phyloP scores from a whole-genome alignment of 2,113 vertebrate species.

The Balaeniceps rex region DNA sequence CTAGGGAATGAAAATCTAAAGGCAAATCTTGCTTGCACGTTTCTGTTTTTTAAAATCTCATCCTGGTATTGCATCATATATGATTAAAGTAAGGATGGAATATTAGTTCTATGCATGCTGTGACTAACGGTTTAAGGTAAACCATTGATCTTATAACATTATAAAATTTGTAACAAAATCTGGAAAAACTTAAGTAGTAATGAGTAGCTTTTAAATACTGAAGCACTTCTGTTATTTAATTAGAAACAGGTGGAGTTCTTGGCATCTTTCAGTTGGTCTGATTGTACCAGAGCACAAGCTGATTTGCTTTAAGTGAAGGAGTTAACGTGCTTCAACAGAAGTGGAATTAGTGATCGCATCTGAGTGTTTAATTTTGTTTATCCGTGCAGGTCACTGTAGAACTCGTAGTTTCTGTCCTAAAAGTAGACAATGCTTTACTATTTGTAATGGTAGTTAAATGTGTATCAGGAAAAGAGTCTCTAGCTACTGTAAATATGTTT shows the following conservation, averaged over 20 bases:
- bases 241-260: conserved; percentile 69
- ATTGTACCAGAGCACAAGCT: conserved; percentile 13
- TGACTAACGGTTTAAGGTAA: conserved; percentile 63
- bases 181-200: conserved; percentile 58
- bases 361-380: background rate
- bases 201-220: conserved; percentile 55
- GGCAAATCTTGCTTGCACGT: background rate
- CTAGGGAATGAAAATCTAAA: background rate
- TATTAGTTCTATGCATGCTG: background rate
- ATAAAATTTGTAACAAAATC: conserved; percentile 53
- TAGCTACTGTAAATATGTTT: background rate
- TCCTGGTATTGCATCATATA: background rate
- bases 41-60: background rate
- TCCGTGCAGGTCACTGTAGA: background rate
- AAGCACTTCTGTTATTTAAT: conserved; percentile 58
- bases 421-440: background rate
- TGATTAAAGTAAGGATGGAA: background rate
- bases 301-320: conserved; percentile 21
- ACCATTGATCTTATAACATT: conserved; percentile 45
- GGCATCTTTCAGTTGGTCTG: conserved; percentile 36
- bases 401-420: background rate
- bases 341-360: background rate
- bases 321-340: background rate
- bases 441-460: background rate
- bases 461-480: background rate